Percentiles rank a stretch among this genome's conserved stretches.
Evolutionary conservation across 2,888 invertebrate species (phyloP).

Genomic region (Meliscaeva auricollis): DNA sequence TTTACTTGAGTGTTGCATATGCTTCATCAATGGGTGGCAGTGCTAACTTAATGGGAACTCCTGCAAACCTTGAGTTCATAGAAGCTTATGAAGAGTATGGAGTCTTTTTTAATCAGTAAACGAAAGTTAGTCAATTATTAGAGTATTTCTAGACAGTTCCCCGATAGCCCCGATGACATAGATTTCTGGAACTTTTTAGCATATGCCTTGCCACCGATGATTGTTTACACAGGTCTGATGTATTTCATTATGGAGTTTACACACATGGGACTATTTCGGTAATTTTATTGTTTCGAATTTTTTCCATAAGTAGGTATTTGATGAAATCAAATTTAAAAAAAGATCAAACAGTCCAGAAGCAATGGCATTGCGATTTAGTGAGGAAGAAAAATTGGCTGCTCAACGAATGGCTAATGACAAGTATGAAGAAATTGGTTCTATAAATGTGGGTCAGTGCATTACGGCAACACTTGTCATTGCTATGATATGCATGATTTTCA

Average conservation of each 20-base stretch:
- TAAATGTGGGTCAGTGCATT: not conserved
- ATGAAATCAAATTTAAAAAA: not conserved
- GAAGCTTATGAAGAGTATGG: constrained; percentile 30
- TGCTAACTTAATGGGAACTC: constrained; percentile 7
- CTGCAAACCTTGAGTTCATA: constrained; percentile 3
- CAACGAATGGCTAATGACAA: constrained; percentile 2
- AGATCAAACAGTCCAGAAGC: constrained; percentile 36
- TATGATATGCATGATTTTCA: constrained; percentile 12
- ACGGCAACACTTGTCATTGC: constrained; percentile 3
- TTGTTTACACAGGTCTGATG: constrained; percentile 37
- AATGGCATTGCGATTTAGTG: not conserved
- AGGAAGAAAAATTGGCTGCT: not conserved
- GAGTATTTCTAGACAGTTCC: constrained; percentile 51
- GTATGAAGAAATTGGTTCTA: not conserved
- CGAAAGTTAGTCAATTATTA: not conserved
- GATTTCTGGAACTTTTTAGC: not conserved
- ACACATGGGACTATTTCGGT: constrained; percentile 58
- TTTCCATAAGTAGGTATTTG: not conserved
- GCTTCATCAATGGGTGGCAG: constrained; percentile 44
- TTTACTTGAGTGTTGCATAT: constrained; percentile 47
- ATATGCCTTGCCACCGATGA: constrained; percentile 24
- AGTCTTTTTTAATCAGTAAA: not conserved
- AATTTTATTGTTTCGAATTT: not conserved
- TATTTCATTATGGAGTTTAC: constrained; percentile 23
- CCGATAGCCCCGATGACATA: constrained; percentile 25